Conservation (phyloP, 2,113 vertebrate species). For the Haemorhous mexicanus region DNA sequence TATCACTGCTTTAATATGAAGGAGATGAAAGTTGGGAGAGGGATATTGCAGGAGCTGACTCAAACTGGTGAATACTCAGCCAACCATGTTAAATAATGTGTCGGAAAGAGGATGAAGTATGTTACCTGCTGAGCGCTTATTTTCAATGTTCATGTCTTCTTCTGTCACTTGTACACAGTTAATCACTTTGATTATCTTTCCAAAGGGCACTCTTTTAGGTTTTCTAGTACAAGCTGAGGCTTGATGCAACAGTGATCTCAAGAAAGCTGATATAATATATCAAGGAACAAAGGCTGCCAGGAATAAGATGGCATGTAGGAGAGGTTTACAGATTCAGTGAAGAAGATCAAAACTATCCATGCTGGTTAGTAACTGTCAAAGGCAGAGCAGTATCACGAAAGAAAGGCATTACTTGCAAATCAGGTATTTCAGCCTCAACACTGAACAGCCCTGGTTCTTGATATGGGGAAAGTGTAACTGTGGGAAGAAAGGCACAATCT, state of each 20-base stretch:
- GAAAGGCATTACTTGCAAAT: background rate
- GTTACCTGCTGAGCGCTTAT: background rate
- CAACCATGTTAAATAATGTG: background rate
- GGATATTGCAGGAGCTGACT: background rate
- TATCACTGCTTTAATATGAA: background rate
- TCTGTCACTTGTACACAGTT: background rate
- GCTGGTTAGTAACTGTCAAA: background rate
- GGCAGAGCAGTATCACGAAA: background rate
- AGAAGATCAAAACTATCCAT: background rate
- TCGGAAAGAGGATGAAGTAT: background rate
- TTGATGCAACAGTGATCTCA: background rate
- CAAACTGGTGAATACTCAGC: background rate
- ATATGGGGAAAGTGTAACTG: fast-evolving
- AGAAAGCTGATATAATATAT: background rate
- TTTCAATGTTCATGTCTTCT: background rate
- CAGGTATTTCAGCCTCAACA: background rate
- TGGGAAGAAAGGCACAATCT: background rate
- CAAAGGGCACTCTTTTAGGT: background rate
- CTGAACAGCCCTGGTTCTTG: background rate
- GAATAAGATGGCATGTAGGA: background rate
- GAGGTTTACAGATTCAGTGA: background rate
- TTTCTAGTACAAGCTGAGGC: background rate
- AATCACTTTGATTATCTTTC: background rate
- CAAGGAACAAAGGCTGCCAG: background rate
- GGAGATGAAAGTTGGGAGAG: background rate